Percentiles rank a stretch among this genome's conserved stretches.
These are phyloP conservation scores for Terrapene triunguis DNA, from an alignment of 2,113 vertebrate species.

Conservation along the genomic window DNA sequence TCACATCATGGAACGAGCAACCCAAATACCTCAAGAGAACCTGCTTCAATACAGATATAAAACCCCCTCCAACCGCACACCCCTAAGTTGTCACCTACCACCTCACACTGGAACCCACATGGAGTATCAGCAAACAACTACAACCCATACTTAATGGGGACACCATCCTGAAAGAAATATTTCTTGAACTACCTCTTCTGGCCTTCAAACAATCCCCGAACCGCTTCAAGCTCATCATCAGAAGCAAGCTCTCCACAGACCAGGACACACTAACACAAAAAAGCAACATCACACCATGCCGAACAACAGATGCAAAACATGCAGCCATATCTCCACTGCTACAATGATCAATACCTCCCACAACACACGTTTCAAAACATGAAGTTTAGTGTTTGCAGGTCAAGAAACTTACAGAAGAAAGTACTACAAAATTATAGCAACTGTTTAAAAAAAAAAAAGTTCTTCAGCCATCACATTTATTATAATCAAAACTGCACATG, in stretches of 20 bases:
- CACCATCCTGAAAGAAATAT: not conserved
- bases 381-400: not conserved
- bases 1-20: too few species aligned
- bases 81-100: not conserved
- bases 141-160: not conserved
- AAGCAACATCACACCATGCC: not conserved
- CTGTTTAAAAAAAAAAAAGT: not conserved
- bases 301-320: not conserved
- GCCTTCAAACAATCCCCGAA: not conserved
- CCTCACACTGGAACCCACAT: not conserved
- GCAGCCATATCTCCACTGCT: not conserved
- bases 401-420: not conserved
- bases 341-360: not conserved
- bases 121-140: not conserved
- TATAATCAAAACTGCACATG: rapidly evolving
- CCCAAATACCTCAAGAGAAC: too few species aligned
- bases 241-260: not conserved
- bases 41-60: not conserved
- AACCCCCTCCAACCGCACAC: not conserved
- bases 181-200: not conserved
- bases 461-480: not conserved
- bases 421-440: not conserved
- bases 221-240: not conserved
- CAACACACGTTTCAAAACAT: not conserved
- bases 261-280: not conserved